Evolutionary conservation across 92 coral and sea anemone species (phyloP).

Genomic region (Metridium senile): DNA sequence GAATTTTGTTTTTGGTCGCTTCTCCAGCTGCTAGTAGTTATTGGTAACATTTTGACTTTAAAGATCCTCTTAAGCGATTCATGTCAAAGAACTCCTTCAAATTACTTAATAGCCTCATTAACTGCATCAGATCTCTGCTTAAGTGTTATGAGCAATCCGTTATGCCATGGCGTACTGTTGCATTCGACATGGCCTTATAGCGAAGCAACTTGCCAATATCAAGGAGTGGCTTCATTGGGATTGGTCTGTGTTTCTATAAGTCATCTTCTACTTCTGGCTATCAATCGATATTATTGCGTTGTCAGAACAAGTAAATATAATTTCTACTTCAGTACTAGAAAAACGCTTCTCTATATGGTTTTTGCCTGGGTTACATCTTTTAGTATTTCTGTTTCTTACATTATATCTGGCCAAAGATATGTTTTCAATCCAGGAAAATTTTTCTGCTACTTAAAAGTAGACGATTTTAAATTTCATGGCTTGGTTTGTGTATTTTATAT

Average conservation of each 20-base stretch:
- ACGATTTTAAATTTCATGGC: conserved; percentile 22
- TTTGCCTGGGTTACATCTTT: conserved; percentile 42
- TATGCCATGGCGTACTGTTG: conserved; percentile 44
- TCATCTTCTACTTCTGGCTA: conserved; percentile 59
- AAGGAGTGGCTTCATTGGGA: conserved; percentile 59
- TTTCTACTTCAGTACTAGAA: conserved; percentile 38
- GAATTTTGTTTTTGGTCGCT: neutral
- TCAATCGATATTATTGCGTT: conserved; percentile 65
- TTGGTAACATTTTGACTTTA: conserved; percentile 47
- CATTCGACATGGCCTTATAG: conserved; percentile 60
- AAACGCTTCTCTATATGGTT: conserved; percentile 42
- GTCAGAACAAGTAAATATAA: conserved; percentile 45
- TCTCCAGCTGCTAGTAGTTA: conserved; percentile 10
- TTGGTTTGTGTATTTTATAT: conserved; percentile 20
- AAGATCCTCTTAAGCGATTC: conserved; percentile 44
- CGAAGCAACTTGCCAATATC: conserved; percentile 57
- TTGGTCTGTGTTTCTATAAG: conserved; percentile 53
- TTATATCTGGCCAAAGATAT: conserved; percentile 51
- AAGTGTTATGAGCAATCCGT: conserved; percentile 45
- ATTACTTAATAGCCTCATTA: conserved; percentile 49
- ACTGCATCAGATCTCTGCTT: conserved; percentile 67
- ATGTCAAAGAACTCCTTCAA: conserved; percentile 50
- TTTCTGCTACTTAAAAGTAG: conserved; percentile 53
- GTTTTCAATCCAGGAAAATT: conserved; percentile 70
- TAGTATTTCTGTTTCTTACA: conserved; percentile 55